Base-by-base conservation (phyloP, 1,140 invertebrate genomes). In the Nylanderia fulva region DNA sequence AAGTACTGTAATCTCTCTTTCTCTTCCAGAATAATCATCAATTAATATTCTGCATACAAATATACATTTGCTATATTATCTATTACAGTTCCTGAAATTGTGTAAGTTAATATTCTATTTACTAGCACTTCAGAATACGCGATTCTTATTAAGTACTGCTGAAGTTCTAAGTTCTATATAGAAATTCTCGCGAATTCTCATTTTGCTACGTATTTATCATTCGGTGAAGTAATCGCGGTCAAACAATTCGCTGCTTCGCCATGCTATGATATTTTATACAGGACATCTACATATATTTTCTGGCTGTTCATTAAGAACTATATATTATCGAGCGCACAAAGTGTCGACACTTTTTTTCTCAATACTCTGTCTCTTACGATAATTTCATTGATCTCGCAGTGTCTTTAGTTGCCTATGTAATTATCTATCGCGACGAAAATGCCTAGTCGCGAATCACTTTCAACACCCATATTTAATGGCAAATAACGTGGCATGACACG, bases 401-500 rank as follows among this genome's bases (percentile, higher is more conserved):
- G 88, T 90, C 88, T 90, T 90, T 90, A 87, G 88, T 90, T 90
- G 88, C 88, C 63, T 89, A 54, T 48, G 18, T 48, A 48, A 48
- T 56, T 45, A 21, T 85, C 63, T 77, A 74, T 79, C 33, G 74
- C 29, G 48, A 79, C 15, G 48, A 24, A 85, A 52, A 64, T 64
- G 66, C 63, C 72, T 60, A 42, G 45, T 36, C 63, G 24, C 42
- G 86, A 11, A 77, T 82, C 82, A 85, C 86, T 88, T 64, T 79
- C 24, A 79, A 33, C 39, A 63, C 27, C 24, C 29, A 76, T 48
- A 58, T 72, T 61, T 24, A 82, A 58, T 58, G 39, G 36, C 21
- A 39, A 80, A 82, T 60, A 27, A 33, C 54, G 36, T 60, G n/a
- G 27, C 61, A 66, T 66, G 52, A 87, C 29, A 24, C 64, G n/a